Conservation (phyloP, 2,797 vertebrate genomes). For the Hybognathus amarus region DNA sequence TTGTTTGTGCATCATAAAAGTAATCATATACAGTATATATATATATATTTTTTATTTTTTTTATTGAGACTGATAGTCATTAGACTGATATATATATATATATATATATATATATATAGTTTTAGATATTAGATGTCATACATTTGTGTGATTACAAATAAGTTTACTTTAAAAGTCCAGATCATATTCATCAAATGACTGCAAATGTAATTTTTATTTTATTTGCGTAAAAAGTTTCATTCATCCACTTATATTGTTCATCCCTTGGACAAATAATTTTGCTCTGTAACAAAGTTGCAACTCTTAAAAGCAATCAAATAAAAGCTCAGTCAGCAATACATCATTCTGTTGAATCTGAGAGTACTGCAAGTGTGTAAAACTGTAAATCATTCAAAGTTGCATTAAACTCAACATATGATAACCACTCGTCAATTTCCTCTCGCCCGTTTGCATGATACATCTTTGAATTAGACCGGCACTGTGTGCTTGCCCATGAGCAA, state of each 20-base stretch:
- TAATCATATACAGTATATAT: no score
- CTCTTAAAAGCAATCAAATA: not conserved
- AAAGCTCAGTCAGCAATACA: not conserved
- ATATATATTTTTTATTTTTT: no score
- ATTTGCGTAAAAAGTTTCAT: not conserved
- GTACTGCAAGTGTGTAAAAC: not conserved
- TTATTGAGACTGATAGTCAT: no score
- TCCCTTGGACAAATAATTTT: not conserved
- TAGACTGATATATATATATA: no score
- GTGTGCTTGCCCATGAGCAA: constrained; percentile 3
- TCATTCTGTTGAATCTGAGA: not conserved
- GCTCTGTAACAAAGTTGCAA: not conserved
- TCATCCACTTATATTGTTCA: not conserved
- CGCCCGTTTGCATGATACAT: not conserved
- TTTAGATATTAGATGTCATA: not conserved
- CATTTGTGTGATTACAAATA: not conserved
- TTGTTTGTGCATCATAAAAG: no score
- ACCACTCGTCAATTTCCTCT: not conserved
- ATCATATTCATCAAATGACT: not conserved
- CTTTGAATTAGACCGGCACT: constrained; percentile 1
- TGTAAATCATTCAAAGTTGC: not conserved
- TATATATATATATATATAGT: no score
- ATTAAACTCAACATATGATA: not conserved
- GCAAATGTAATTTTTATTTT: not conserved
- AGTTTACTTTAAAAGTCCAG: not conserved